Conservation (phyloP, 2,113 vertebrate species). For the Herpetotheres cachinnans region DNA sequence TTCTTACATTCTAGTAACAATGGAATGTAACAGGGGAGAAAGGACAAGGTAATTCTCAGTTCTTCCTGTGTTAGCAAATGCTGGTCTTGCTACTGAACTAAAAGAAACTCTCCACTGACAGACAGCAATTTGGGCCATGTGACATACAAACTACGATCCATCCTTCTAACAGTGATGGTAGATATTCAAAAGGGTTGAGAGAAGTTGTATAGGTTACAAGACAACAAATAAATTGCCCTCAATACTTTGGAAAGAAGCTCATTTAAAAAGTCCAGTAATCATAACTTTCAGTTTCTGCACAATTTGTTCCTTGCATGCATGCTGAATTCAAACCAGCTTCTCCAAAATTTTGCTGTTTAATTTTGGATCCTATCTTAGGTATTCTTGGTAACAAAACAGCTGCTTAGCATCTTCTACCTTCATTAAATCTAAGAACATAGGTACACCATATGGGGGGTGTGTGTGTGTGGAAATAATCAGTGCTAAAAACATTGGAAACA, state of each 20-base stretch:
- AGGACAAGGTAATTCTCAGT: not conserved
- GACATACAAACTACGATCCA: not conserved
- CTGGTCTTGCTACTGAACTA: not conserved
- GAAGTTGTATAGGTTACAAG: not conserved
- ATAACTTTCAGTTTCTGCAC: not conserved
- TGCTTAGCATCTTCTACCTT: not conserved
- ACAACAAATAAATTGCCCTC: not conserved
- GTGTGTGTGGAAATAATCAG: not conserved
- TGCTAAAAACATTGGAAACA: not conserved
- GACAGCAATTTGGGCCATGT: not conserved
- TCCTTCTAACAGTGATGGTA: not conserved
- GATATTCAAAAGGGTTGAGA: not conserved
- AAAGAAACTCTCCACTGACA: not conserved
- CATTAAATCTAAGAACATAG: not conserved
- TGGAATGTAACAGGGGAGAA: not conserved
- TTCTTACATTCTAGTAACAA: not conserved
- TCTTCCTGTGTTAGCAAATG: not conserved
- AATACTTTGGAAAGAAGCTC: not conserved
- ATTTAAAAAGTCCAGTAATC: not conserved
- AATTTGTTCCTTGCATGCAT: not conserved
- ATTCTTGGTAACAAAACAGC: not conserved
- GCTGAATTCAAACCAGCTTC: not conserved
- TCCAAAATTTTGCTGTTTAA: not conserved
- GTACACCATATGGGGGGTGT: fast-evolving
- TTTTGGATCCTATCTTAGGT: not conserved